phyloP scores from a whole-genome alignment of 2,113 vertebrate species.

The Sinocyclocheilus maitianheensis region DNA sequence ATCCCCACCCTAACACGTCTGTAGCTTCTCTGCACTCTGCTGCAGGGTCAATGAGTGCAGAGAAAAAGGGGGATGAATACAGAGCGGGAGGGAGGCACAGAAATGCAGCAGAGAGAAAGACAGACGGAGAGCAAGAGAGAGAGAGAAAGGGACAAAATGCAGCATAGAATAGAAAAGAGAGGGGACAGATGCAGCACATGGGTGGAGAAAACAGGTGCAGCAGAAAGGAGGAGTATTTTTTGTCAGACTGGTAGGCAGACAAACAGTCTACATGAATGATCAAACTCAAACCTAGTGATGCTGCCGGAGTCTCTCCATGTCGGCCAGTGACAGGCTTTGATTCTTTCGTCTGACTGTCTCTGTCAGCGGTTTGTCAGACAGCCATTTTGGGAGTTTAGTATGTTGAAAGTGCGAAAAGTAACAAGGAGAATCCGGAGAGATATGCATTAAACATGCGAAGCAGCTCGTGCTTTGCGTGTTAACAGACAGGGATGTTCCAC shows the following conservation, averaged over 20 bases:
- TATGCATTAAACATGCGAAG: background rate
- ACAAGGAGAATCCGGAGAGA: slow-evolving; percentile 4
- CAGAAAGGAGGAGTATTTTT: slow-evolving; percentile 14
- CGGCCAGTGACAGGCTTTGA: slow-evolving; percentile 39
- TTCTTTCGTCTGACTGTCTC: slow-evolving; percentile 24
- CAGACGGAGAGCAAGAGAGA: slow-evolving; percentile 28
- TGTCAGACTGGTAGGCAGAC: slow-evolving; percentile 28
- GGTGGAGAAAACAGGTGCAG: slow-evolving; percentile 36
- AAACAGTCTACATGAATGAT: slow-evolving; percentile 46
- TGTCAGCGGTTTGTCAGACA: slow-evolving; percentile 7
- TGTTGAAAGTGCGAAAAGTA: background rate
- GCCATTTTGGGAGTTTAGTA: slow-evolving; percentile 20
- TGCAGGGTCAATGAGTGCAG: slow-evolving; percentile 55
- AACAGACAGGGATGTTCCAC: background rate
- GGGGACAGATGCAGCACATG: slow-evolving; percentile 16
- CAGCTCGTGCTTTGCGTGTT: background rate
- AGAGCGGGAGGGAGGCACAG: slow-evolving; percentile 39
- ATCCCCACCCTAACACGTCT: slow-evolving; percentile 53
- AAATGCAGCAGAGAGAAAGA: slow-evolving; percentile 49
- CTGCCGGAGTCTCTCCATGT: background rate
- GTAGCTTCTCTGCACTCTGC: slow-evolving; percentile 37
- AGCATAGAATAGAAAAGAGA: slow-evolving; percentile 24
- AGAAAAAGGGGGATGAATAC: slow-evolving; percentile 49
- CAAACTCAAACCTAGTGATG: slow-evolving; percentile 36
- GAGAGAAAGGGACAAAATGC: slow-evolving; percentile 10